A percentile compares a stretch with the other conserved stretches of the same genome.
Evolutionary conservation across 2,113 vertebrate genomes (phyloP).

Genomic region (Etheostoma cragini): DNA sequence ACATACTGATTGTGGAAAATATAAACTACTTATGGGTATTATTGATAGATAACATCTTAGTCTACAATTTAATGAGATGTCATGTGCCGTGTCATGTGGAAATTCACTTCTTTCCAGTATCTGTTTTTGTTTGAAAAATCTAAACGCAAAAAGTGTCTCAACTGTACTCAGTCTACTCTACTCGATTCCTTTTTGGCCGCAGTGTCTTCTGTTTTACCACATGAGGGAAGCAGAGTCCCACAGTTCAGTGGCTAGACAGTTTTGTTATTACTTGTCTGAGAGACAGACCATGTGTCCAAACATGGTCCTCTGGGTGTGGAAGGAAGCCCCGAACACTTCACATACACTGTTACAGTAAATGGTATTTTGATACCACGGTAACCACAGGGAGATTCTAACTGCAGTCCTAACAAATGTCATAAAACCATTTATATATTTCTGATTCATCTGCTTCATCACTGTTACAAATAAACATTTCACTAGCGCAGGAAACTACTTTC

Average conservation of each 20-base stretch:
- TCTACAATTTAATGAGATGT: too few relatives aligned
- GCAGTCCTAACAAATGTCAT: too few relatives aligned
- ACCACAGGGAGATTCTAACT: not conserved
- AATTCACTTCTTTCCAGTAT: too few relatives aligned
- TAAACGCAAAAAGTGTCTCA: too few relatives aligned
- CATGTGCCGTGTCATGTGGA: too few relatives aligned
- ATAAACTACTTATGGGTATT: too few relatives aligned
- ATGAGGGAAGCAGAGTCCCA: slow-evolving; percentile 50
- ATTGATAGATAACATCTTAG: too few relatives aligned
- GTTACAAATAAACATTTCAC: not conserved
- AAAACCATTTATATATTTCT: not conserved
- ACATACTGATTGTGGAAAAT: too few relatives aligned
- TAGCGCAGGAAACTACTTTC: not conserved
- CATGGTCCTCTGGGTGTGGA: slow-evolving; percentile 20
- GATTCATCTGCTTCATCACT: not conserved
- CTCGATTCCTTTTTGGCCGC: too few relatives aligned
- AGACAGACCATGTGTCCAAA: not conserved
- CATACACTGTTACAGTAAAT: rapidly evolving
- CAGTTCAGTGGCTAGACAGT: not conserved
- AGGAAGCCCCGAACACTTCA: slow-evolving; percentile 5
- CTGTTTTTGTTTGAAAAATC: too few relatives aligned
- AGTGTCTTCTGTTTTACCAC: slow-evolving; percentile 23
- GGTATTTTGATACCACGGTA: not conserved
- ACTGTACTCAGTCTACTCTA: too few relatives aligned
- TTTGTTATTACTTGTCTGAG: not conserved